Evolutionary conservation across 2,797 vertebrate species (phyloP).

Genomic region (Dicrostonyx torquatus): DNA sequence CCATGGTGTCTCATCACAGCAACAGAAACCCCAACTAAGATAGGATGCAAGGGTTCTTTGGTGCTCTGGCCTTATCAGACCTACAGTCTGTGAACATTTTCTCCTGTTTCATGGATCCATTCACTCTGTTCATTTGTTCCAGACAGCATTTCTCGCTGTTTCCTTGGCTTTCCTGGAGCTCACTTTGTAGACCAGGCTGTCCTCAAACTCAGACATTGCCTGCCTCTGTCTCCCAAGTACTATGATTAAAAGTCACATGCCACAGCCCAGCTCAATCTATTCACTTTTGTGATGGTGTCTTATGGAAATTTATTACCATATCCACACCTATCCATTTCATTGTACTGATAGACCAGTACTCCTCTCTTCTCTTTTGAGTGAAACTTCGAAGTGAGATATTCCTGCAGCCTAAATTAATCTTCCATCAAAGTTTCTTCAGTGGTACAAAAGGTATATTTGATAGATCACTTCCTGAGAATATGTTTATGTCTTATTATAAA

Average conservation of each 20-base stretch:
- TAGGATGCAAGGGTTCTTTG: not conserved
- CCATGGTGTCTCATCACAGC: not conserved
- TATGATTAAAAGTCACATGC: not conserved
- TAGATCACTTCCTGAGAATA: not conserved
- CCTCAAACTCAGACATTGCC: not conserved
- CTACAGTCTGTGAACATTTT: not conserved
- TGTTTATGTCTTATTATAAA: not conserved
- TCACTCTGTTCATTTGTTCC: not conserved
- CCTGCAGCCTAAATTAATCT: conserved; percentile 26
- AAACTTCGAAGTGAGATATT: conserved; percentile 27
- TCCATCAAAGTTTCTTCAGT: not conserved
- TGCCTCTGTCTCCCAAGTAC: not conserved
- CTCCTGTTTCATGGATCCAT: not conserved
- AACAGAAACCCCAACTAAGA: not conserved
- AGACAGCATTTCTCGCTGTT: not conserved
- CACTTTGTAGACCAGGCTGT: not conserved
- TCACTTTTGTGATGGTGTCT: not conserved
- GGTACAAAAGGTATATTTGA: not conserved
- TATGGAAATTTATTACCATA: not conserved
- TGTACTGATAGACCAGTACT: not conserved
- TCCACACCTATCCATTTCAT: not conserved
- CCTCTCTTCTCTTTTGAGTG: not conserved
- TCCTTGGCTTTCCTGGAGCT: not conserved
- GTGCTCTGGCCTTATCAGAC: not conserved
- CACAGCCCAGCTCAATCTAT: not conserved